phyloP scores from a whole-genome alignment of 2,797 vertebrate species.

The Thalassophryne amazonica region DNA sequence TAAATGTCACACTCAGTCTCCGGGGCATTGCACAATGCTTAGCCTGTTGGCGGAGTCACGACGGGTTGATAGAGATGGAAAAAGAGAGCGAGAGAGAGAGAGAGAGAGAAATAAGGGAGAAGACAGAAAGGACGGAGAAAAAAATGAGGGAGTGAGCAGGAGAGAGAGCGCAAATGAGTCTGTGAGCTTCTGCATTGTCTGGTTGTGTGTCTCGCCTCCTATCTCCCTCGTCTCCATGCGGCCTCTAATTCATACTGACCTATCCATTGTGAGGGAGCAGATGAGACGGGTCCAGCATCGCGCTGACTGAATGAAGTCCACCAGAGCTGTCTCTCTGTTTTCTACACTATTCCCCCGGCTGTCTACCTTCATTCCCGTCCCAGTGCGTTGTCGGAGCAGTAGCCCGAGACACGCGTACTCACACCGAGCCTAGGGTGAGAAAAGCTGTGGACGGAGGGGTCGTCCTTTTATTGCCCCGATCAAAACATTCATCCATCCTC shows the following conservation, averaged over 20 bases:
- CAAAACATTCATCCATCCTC: slow-evolving; percentile 69
- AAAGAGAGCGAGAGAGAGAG: slow-evolving; percentile 30
- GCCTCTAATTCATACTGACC: slow-evolving; percentile 72
- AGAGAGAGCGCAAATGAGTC: slow-evolving; percentile 1
- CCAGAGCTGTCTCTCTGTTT: slow-evolving; percentile 62
- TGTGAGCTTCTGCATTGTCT: slow-evolving; percentile 28
- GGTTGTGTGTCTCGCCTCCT: slow-evolving; percentile 22
- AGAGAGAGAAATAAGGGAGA: slow-evolving; percentile 21
- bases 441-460: slow-evolving; percentile 41
- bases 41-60: slow-evolving; percentile 42
- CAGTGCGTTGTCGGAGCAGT: slow-evolving; percentile 53
- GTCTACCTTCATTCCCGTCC: slow-evolving; percentile 72
- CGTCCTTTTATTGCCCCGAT: slow-evolving; percentile 71
- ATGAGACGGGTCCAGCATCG: slow-evolving; percentile 53
- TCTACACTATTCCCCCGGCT: slow-evolving; percentile 69
- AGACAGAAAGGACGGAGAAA: slow-evolving; percentile 23
- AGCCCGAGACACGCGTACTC: slow-evolving; percentile 20
- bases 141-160: slow-evolving; percentile 19
- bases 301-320: slow-evolving; percentile 71
- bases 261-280: slow-evolving; percentile 67
- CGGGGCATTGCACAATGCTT: slow-evolving; percentile 45
- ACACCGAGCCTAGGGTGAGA: slow-evolving; percentile 45
- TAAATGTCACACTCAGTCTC: slow-evolving; percentile 62
- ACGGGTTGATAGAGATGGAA: slow-evolving; percentile 33
- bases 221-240: slow-evolving; percentile 54